Base-by-base conservation (phyloP, 2,888 invertebrate genomes). In the Spodoptera picta region DNA sequence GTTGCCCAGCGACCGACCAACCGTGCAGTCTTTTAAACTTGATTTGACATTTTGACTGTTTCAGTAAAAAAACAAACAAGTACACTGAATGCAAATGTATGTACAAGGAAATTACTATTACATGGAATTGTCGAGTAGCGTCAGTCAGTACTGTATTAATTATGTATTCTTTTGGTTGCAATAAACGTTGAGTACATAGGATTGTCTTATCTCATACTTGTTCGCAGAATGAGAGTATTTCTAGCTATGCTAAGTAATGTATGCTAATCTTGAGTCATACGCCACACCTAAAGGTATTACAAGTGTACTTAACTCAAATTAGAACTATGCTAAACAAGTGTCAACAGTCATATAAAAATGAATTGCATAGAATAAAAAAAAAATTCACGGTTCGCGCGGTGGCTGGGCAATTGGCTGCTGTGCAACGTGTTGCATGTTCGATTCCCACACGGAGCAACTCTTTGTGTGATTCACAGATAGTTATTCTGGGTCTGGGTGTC, bases 31-130 rank as follows among this genome's bases (percentile, higher is more conserved):
- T 14, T 14, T 14, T 14, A 14, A 19, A 19, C 19, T 19, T 19
- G 19, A 19, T 19, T 19, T 19, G 19, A 19, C 19, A 19, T 19
- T 2, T 1, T 19, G 1, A 19, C 19, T 19, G 1, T 19, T 19
- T 19, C 1, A 6, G 6, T 4, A 6, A 31, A 31, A 31, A 31
- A 31, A 31, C 27, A 11, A 31, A 11, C 27, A n/a, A 14, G 3
- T 10, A 43, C 4, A 31, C 11, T 23, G 27, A 36, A 60, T 54
- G 49, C 49, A 67, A 60, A 12, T 65, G 4, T 65, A 65, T 65
- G 4, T 65, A 65, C 59, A 55, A 72, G 69, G 69, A 73, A 72
- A 60, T 47, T n/a, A 24, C 45, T 54, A 42, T 4, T 55, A 61
- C 41, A 61, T 54, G 58, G 65, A 69, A 69, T 60, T 55, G 57